Percentiles rank a stretch among this genome's conserved stretches.
phyloP scores from a whole-genome alignment of 30 jellyfish, hydroid and myxozoan species.

The Catostylus mosaicus region DNA sequence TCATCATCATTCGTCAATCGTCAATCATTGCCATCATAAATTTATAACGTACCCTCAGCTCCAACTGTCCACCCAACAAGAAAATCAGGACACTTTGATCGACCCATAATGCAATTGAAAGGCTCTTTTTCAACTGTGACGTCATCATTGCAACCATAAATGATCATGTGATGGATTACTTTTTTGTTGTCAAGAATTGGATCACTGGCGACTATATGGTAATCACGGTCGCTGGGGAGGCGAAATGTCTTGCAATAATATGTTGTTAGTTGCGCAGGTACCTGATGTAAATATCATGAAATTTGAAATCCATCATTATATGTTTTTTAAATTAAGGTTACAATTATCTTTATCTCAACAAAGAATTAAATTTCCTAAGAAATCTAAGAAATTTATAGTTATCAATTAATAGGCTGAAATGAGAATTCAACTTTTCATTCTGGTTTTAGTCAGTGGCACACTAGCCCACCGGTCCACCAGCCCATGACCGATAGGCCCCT shows the following conservation, averaged over 20 bases:
- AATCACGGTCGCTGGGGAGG: slow-evolving; percentile 67
- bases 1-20: no score
- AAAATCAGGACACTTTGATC: slow-evolving; percentile 39
- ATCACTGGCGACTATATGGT: slow-evolving; percentile 64
- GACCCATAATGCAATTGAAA: slow-evolving; percentile 63
- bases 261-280: slow-evolving; percentile 57
- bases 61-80: slow-evolving; percentile 75
- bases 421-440: no score
- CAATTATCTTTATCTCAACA: no score
- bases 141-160: slow-evolving; percentile 61
- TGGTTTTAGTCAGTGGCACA: no score
- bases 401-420: no score
- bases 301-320: no score
- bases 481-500: no score
- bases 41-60: slow-evolving; percentile 46
- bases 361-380: no score
- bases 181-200: slow-evolving; percentile 59
- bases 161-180: slow-evolving; percentile 75
- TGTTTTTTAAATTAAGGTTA: no score
- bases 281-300: slow-evolving; percentile 36
- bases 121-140: slow-evolving; percentile 40
- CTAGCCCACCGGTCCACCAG: no score
- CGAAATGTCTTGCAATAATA: slow-evolving; percentile 47
- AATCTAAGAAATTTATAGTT: no score
- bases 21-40: no score